Base-by-base conservation (phyloP, 2,797 vertebrate genomes). In the Luscinia megarhynchos region DNA sequence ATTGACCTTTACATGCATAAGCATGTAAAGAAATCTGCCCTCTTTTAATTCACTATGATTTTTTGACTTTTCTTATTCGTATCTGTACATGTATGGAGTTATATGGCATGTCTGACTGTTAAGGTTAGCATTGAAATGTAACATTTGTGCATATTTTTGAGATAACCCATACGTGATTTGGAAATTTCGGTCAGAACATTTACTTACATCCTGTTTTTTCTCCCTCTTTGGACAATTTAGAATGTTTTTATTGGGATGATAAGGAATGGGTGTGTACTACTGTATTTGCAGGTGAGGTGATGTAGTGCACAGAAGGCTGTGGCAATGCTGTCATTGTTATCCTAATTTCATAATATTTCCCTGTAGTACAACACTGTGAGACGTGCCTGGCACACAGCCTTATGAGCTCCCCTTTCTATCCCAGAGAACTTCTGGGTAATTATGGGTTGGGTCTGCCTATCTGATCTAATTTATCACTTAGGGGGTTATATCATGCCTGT, bases 391-490 rank as follows among this genome's bases (percentile, higher is more conserved):
- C 72, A 80, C 67, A 30, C 59, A 87, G 90, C 82, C 70, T 66
- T 80, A 46, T 66, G 80, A 90, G 53, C 67, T 89, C 57, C 24
- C 32, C 30, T 91, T 87, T 95, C 70, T 93, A n/a, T 94, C 83
- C 85, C 40, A 58, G 77, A 82, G 93, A 95, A 94, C 67, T 84
- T 82, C 55, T 90, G 53, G 27, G 50, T 91, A 96, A 94, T 96
- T 90, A 90, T 13, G 15, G 57, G 20, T 74, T 86, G 58, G n/a
- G 79, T 81, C 83, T 91, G 66, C 48, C 89, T 96, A 95, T 94
- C 91, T 96, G 80, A 95, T 96, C 74, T 90, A 93, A 87, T 93
- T 90, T 95, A 91, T 96, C 85, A 93, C 86, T 96, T 94, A 88
- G 30, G 61, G 77, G 70, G 76, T 94, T 96, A 54, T 94, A 93